Percentiles rank a stretch among this genome's conserved stretches.
Evolutionary conservation across 2,888 invertebrate genomes (phyloP).

Genomic region (Eupeodes latifasciatus): DNA sequence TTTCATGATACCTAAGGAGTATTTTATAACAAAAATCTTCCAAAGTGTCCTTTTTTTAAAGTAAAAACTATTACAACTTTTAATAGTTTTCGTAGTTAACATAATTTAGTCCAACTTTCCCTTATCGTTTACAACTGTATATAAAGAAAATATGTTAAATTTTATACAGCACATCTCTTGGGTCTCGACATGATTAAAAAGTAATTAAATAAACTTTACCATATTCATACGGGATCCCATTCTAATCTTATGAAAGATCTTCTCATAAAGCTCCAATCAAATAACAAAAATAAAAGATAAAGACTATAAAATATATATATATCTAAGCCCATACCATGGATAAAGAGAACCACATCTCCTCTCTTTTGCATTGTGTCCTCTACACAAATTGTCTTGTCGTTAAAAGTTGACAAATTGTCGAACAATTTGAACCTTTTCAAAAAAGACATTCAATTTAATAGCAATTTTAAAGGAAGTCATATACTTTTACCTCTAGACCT

Average conservation of each 20-base stretch:
- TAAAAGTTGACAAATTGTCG: slow-evolving; percentile 36
- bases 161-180: background rate
- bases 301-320: background rate
- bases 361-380: background rate
- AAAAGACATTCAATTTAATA: slow-evolving; percentile 60
- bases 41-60: no score
- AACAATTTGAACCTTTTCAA: slow-evolving; percentile 4
- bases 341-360: background rate
- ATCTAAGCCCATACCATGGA: no score
- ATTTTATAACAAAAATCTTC: no score
- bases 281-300: slow-evolving; percentile 25
- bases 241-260: background rate
- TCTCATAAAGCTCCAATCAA: slow-evolving; percentile 23
- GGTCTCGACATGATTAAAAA: slow-evolving; percentile 39
- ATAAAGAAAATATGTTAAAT: background rate
- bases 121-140: slow-evolving; percentile 1
- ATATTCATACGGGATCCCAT: background rate
- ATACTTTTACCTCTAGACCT: background rate
- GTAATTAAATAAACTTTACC: slow-evolving; percentile 34
- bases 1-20: no score
- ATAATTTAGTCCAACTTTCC: background rate
- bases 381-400: slow-evolving; percentile 17
- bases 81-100: background rate
- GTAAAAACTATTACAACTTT: background rate
- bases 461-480: slow-evolving; percentile 51